Conservation (phyloP, 2,113 vertebrate genomes). For the Melospiza georgiana region DNA sequence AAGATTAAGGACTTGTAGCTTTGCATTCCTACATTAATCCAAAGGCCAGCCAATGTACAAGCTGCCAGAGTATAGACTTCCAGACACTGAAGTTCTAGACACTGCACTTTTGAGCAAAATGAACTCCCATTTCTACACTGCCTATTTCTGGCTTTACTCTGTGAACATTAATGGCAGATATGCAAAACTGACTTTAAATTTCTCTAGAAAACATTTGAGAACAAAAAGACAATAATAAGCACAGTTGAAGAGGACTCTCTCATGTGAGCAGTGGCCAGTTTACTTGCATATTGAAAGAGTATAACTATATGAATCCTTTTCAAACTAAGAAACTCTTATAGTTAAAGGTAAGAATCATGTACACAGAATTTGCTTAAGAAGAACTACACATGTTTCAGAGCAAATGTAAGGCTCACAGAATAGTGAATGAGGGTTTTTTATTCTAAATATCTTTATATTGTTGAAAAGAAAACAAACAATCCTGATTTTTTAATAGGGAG, state of each 20-base stretch:
- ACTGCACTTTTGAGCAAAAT: conserved; percentile 1
- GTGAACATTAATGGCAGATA: not conserved
- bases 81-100: not conserved
- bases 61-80: not conserved
- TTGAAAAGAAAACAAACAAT: conserved; percentile 53
- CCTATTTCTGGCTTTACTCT: not conserved
- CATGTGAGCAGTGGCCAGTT: not conserved
- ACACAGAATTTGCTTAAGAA: not conserved
- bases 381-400: not conserved
- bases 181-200: not conserved
- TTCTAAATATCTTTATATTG: not conserved
- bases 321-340: not conserved
- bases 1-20: conserved; percentile 56
- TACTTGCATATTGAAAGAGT: not conserved
- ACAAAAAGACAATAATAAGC: not conserved
- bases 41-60: conserved; percentile 38
- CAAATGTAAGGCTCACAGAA: not conserved
- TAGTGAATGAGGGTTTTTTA: not conserved
- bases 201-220: not conserved
- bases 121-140: not conserved
- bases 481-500: conserved; percentile 9
- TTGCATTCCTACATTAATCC: conserved; percentile 64
- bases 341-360: not conserved
- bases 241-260: not conserved
- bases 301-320: not conserved